phyloP scores from a whole-genome alignment of 2,888 invertebrate species.

The Meganola albula region DNA sequence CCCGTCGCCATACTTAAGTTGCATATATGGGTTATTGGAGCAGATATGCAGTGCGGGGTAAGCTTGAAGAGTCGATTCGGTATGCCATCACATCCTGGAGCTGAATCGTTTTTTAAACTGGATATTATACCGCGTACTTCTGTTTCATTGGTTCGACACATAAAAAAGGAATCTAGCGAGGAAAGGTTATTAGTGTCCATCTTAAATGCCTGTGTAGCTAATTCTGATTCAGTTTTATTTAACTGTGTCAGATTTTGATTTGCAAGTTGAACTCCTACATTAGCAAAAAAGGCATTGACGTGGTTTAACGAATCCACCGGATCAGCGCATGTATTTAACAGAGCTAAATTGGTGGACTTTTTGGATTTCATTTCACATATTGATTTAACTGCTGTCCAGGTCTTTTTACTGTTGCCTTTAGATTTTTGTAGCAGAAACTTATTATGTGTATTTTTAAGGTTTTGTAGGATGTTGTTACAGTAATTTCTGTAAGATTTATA shows the following conservation, averaged over 20 bases:
- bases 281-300: background rate
- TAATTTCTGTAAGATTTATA: no score
- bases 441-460: conserved; percentile 1
- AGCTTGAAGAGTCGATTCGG: background rate
- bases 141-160: background rate
- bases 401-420: conserved; percentile 4
- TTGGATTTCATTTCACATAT: background rate
- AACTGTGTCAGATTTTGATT: background rate
- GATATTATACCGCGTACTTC: background rate
- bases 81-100: background rate
- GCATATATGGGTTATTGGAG: background rate
- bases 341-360: background rate
- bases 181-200: no score
- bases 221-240: conserved; percentile 1
- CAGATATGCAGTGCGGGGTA: background rate
- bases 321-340: background rate
- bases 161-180: no score
- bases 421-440: background rate
- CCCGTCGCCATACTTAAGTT: background rate
- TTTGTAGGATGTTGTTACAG: conserved; percentile 3
- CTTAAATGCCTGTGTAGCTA: no score
- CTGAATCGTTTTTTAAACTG: background rate
- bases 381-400: conserved; percentile 2
- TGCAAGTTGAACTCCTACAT: conserved; percentile 2
- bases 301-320: background rate